A percentile compares a stretch with the other conserved stretches of the same genome.
Evolutionary conservation across 1,140 invertebrate genomes (phyloP).

Genomic region (Druon quercuslanigerum): DNA sequence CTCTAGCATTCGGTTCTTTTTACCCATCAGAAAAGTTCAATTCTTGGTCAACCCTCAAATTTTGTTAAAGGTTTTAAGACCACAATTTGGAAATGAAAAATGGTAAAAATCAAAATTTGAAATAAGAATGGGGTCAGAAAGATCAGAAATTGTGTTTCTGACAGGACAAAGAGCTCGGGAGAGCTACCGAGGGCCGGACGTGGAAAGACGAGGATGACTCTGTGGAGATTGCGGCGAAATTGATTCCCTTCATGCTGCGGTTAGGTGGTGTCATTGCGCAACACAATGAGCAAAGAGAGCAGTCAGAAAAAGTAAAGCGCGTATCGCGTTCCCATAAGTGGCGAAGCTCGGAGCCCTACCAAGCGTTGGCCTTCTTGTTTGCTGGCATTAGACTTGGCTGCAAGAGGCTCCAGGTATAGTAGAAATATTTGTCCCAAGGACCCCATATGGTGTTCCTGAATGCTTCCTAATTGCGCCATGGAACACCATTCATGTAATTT

Average conservation of each 20-base stretch:
- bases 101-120: too few species aligned
- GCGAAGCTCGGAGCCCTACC: conserved; percentile 56
- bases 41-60: too few species aligned
- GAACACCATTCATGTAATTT: conserved; percentile 48
- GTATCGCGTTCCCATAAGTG: conserved; percentile 69
- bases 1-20: too few species aligned
- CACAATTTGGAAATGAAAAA: too few species aligned
- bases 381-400: conserved; percentile 41
- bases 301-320: conserved; percentile 58
- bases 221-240: conserved; percentile 52
- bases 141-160: background rate
- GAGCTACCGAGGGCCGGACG: background rate
- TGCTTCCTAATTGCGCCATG: conserved; percentile 61
- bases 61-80: too few species aligned
- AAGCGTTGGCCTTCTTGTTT: conserved; percentile 54
- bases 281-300: conserved; percentile 64
- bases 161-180: background rate
- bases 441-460: conserved; percentile 62
- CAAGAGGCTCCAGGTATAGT: conserved; percentile 67
- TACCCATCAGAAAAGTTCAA: too few species aligned
- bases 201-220: conserved; percentile 1
- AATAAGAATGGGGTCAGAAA: too few species aligned
- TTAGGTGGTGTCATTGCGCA: conserved; percentile 57
- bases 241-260: conserved; percentile 55
- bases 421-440: conserved; percentile 49